Evolutionary conservation across 2,888 invertebrate species (phyloP).

Genomic region (Alloscopus bannaensis): DNA sequence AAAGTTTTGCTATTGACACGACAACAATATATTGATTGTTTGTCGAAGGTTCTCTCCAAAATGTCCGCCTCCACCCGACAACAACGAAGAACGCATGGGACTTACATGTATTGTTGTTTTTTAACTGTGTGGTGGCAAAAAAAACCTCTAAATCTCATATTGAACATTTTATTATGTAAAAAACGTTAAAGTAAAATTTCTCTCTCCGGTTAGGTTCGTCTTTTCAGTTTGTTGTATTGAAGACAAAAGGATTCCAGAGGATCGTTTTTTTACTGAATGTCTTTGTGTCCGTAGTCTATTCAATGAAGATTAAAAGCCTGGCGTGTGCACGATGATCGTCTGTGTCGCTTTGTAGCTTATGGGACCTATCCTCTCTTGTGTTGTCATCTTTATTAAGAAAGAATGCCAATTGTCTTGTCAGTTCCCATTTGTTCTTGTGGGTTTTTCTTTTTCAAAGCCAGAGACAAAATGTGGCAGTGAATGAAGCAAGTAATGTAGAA

Average conservation of each 20-base stretch:
- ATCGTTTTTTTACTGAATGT: neutral
- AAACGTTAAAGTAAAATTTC: too few species aligned
- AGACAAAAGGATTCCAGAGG: slow-evolving; percentile 32
- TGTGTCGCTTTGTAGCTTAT: neutral
- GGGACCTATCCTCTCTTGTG: too few species aligned
- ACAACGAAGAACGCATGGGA: too few species aligned
- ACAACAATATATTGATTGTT: too few species aligned
- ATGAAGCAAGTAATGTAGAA: too few species aligned
- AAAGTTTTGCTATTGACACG: too few species aligned
- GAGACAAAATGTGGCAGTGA: too few species aligned
- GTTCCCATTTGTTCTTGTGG: slow-evolving; percentile 22
- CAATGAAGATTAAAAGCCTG: too few species aligned
- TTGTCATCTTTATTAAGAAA: slow-evolving; percentile 12
- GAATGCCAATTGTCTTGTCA: slow-evolving; percentile 27
- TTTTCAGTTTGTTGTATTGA: neutral
- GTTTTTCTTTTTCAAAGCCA: too few species aligned
- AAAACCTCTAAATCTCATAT: neutral
- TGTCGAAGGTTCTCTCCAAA: slow-evolving; percentile 22
- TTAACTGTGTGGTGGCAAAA: neutral
- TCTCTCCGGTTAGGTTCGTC: too few species aligned
- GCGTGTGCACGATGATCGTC: neutral
- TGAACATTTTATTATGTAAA: neutral
- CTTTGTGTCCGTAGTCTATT: neutral
- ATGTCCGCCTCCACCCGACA: slow-evolving; percentile 35
- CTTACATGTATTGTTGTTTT: neutral